Base-by-base conservation (phyloP, 2,888 invertebrate species). In the Labia minor region DNA sequence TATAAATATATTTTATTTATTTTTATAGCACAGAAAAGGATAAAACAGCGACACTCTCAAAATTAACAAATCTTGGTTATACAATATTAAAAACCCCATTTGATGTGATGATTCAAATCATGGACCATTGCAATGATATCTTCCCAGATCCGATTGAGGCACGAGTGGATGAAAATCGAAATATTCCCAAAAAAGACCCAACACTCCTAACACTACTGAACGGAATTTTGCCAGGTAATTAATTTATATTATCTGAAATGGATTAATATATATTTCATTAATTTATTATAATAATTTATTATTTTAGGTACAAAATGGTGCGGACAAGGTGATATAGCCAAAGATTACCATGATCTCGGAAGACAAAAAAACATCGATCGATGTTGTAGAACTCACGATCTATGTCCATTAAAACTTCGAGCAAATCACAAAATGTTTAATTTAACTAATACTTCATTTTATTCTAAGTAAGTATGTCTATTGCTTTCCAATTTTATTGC, bases 371-470 rank as follows among this genome's bases (percentile, higher is more conserved):
- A 80, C 33, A 85, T 90, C 72, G 93, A 93, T 73, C 79, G 78
- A 72, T 95, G 95, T 77, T 95, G 95, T 78, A 83, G 94, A 68
- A 87, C 87, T 16, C 95, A 95, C 77, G 95, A 95, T 80, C 82
- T 93, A 65, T 95, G 95, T 75, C 94, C 94, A 1, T 84, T 88
- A 65, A 93, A 94, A 77, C 81, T 88, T 62, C 78, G 82, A 19
- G 87, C 86, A 18, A 86, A 87, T 75, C 82, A 84, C 49, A 79
- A 80, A 67, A 85, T 89, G 72, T 94, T 92, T 79, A 89, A 91
- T 76, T 81, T 94, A 69, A 88, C 86, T 67, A 95, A 95, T 79
- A 85, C 87, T 75, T 89, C 90, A 0, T 77, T 91, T 37, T 92
- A 90, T 78, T 92, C 91, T 75, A 92, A 91, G 81, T 82, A 76